Evolutionary conservation across 2,797 vertebrate species (phyloP), one percentile per base, ranked within the genome.

Genomic region (Toxotes lorentzi): DNA sequence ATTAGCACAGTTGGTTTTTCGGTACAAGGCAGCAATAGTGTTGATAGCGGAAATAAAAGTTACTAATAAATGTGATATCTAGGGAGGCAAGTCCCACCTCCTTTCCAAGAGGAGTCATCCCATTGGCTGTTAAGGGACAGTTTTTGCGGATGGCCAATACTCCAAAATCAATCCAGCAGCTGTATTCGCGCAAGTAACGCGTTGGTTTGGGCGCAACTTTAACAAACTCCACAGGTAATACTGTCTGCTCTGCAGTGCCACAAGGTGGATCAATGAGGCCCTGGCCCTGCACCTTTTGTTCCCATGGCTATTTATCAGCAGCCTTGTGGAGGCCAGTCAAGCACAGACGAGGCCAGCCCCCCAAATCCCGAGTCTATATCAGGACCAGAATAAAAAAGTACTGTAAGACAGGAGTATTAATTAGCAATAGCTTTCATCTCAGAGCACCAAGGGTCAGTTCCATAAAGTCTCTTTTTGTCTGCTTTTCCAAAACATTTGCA

Each of bases 401-500:
- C 70, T 81, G 66, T 81, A 61, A 78, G 67, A 86, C 74, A 82
- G 68, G 74, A 77, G 72, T 70, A 90, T 92, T 90, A 86, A 91
- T 92, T 90, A 90, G 78, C 77, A 77, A 32, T 67, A 57, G 70
- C 48, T 81, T 89, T 87, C 76, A 82, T 82, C 71, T 83, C 17
- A 58, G 57, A 19, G 76, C 66, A 81, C n/a, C 53, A 86, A 76
- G 59, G 84, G 85, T 92, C 83, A 88, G 63, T 77, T 86, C 86
- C 85, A 82, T 90, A 53, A 79, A 89, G 74, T 73, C 76, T 81
- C 78, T 81, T 68, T 68, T 64, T 43, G 54, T n/a, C 13, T 16
- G 35, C 45, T 79, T 93, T 93, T 94, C 87, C 90, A 90, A 94
- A 94, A 93, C 94, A 92, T 94, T 93, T 91, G 91, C 90, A 93